phyloP scores from a whole-genome alignment of 2,888 invertebrate species.

The Zaprionus bogoriensis region DNA sequence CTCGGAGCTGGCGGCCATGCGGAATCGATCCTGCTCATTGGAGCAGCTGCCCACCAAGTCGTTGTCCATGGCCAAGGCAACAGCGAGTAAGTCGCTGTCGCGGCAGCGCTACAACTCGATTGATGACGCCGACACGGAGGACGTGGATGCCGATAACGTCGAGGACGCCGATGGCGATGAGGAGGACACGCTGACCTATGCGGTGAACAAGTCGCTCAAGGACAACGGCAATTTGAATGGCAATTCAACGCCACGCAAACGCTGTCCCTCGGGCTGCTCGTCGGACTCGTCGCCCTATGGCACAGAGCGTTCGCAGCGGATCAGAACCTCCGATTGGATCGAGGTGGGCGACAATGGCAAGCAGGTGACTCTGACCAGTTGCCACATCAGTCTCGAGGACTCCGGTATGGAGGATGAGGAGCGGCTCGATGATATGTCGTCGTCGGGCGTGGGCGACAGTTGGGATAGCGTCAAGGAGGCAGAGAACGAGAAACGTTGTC shows the following conservation, averaged over 20 bases:
- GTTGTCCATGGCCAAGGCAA: constrained; percentile 23
- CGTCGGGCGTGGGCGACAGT: constrained; percentile 83
- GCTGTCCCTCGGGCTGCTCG: constrained; percentile 82
- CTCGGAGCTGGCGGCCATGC: constrained; percentile 88
- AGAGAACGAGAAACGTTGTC: constrained; percentile 76
- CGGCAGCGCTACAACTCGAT: constrained; percentile 71
- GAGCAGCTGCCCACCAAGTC: constrained; percentile 78
- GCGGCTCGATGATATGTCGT: constrained; percentile 82
- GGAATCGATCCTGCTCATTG: constrained; percentile 81
- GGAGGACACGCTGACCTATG: constrained; percentile 64
- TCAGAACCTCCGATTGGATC: constrained; percentile 84
- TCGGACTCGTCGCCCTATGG: constrained; percentile 83
- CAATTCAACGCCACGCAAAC: constrained; percentile 70
- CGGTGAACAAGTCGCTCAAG: constrained; percentile 69
- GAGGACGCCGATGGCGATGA: constrained; percentile 76
- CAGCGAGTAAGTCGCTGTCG: constrained; percentile 44
- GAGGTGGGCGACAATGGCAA: constrained; percentile 85
- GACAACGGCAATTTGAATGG: constrained; percentile 53
- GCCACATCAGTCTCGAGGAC: constrained; percentile 85
- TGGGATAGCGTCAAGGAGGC: constrained; percentile 83
- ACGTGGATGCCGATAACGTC: constrained; percentile 78
- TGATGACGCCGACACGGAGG: constrained; percentile 72
- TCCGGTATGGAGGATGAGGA: constrained; percentile 83
- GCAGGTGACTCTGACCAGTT: constrained; percentile 84
- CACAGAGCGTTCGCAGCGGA: constrained; percentile 81